phyloP scores from a whole-genome alignment of 2,888 invertebrate species.

The Ochropleura plecta region DNA sequence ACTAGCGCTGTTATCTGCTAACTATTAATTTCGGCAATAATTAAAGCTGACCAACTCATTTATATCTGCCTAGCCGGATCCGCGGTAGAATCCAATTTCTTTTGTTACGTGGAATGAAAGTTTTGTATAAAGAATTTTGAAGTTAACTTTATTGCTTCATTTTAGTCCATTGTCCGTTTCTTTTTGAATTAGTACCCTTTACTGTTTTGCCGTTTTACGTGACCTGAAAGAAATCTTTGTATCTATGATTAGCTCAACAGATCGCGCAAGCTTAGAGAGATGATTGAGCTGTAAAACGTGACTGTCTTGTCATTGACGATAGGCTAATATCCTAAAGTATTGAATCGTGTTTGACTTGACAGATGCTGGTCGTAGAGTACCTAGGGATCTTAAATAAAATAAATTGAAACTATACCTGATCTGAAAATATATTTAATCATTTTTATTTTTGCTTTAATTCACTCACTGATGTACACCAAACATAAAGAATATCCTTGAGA shows the following conservation, averaged over 20 bases:
- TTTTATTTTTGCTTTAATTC: neutral
- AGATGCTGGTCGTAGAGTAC: neutral
- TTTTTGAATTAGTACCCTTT: constrained; percentile 48
- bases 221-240: constrained; percentile 22
- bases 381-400: neutral
- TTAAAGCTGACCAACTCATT: constrained; percentile 83
- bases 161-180: constrained; percentile 35
- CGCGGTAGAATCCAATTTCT: constrained; percentile 62
- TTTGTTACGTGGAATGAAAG: constrained; percentile 63
- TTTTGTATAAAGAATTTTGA: constrained; percentile 52
- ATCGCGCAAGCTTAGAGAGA: constrained; percentile 10
- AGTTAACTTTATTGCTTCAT: constrained; percentile 39
- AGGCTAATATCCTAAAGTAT: constrained; percentile 13
- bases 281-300: constrained; percentile 20
- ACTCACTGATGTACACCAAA: neutral
- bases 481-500: constrained; percentile 1
- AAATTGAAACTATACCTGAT: neutral
- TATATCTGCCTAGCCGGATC: constrained; percentile 71
- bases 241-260: neutral
- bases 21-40: constrained; percentile 87
- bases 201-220: constrained; percentile 14
- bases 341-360: constrained; percentile 18
- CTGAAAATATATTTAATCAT: neutral
- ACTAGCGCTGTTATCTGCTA: constrained; percentile 79
- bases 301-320: constrained; percentile 15